Evolutionary conservation across 2,113 vertebrate species (phyloP), one percentile per base, ranked within the genome.

Genomic region (Lota lota): DNA sequence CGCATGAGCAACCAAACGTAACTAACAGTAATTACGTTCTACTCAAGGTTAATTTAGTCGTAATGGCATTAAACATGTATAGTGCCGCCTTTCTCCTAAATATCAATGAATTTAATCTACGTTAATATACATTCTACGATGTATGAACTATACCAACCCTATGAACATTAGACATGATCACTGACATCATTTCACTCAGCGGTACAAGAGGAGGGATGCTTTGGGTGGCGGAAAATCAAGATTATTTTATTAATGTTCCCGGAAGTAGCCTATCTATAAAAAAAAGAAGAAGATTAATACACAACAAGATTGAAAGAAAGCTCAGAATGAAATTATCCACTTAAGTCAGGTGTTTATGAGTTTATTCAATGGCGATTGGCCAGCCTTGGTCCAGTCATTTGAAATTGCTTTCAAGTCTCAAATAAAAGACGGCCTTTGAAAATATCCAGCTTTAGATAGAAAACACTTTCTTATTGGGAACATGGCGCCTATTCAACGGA

Each of bases 1-100:
- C 93, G 94, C 94, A 94, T 95, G 95, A 94, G 92, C 93, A 94
- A 86, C 92, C 96, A 95, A 91, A 95, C 91, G 95, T 95, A 98
- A 97, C 95, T 93, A 95, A 97, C 95, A 90, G 94, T 98, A 97
- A 99, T 98, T 96, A 98, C 97, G 94, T 95, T 91, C 92, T 91
- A 92, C 93, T 92, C 94, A 92, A 94, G 96, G 95, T 98, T 98
- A 97, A 98, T 99, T 97, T 95, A 94, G 92, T 95, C 94, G 92
- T 96, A 95, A 97, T 96, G 96, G 94, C 93, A 93, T 97, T 96
- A 97, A 94, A 94, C 93, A 94, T 95, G 93, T 95, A 95, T 95
- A 92, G 94, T 83, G 84, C 79, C 76, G 84, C 80, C 95, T 93
- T 92, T 94, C 95, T 93, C 92, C 93, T 94, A 96, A 97, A 98